Percentiles rank a stretch among this genome's conserved stretches.
Evolutionary conservation across 1,140 invertebrate genomes (phyloP).

Genomic region (Varroa destructor): DNA sequence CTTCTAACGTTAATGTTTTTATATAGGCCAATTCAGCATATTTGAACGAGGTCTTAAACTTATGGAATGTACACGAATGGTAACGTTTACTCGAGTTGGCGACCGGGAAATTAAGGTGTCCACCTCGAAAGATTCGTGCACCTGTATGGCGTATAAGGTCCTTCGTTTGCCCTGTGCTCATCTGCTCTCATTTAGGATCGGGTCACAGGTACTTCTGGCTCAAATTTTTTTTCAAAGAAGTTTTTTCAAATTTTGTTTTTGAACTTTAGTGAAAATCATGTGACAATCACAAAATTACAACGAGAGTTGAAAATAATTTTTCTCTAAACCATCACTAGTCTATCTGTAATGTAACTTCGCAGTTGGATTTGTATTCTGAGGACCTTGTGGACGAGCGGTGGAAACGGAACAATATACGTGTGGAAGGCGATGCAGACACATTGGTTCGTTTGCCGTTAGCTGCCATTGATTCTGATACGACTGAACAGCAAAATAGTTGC

Average conservation of each 20-base stretch:
- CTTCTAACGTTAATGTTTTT: background rate
- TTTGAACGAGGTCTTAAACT: conserved; percentile 22
- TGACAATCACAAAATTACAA: no score
- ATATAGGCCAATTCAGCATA: conserved; percentile 11
- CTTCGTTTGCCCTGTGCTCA: conserved; percentile 3
- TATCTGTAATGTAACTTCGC: background rate
- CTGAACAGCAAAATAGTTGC: conserved; percentile 15
- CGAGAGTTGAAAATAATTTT: no score
- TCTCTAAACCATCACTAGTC: no score
- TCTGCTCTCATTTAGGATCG: conserved; percentile 17
- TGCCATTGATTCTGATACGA: background rate
- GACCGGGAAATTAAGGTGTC: background rate
- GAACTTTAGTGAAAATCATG: no score
- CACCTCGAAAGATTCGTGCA: background rate
- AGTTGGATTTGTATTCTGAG: conserved; percentile 10
- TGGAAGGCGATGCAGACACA: conserved; percentile 1
- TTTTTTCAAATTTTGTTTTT: no score
- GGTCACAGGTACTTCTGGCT: conserved; percentile 5
- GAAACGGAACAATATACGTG: conserved; percentile 22
- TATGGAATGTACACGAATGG: background rate
- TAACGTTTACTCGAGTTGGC: background rate
- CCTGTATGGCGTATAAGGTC: conserved; percentile 8
- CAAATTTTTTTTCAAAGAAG: no score
- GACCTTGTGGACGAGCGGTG: conserved; percentile 4
- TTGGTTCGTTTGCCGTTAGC: conserved; percentile 3